A percentile compares a stretch with the other conserved stretches of the same genome.
Evolutionary conservation across 2,113 vertebrate genomes (phyloP).

Genomic region (Haemorhous mexicanus): DNA sequence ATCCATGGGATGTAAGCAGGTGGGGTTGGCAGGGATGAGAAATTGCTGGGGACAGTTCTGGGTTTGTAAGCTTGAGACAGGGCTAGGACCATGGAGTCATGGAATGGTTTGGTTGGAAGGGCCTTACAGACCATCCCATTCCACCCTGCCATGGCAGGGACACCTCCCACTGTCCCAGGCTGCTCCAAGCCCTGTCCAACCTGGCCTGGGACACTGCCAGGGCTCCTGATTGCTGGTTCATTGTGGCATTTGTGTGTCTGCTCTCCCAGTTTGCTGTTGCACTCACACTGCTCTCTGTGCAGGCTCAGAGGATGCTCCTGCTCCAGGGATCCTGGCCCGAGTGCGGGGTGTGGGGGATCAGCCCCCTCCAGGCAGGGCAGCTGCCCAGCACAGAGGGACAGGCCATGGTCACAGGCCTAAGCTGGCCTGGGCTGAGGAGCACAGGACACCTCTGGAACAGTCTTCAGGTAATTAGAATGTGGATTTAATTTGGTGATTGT

Average conservation of each 20-base stretch:
- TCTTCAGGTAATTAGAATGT: constrained; percentile 34
- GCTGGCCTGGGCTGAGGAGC: constrained; percentile 4
- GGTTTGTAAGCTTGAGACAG: background rate
- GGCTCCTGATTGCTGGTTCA: fast-evolving
- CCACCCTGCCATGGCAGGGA: background rate
- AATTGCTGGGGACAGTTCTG: background rate
- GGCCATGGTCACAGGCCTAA: constrained; percentile 74
- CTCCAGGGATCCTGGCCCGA: constrained; percentile 67
- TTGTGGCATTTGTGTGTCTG: background rate
- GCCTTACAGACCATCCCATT: fast-evolving
- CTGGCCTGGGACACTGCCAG: background rate
- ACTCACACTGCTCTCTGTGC: background rate
- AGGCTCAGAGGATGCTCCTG: constrained; percentile 84
- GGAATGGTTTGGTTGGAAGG: background rate
- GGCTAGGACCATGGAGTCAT: fast-evolving
- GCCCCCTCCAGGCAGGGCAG: background rate
- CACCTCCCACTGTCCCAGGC: background rate
- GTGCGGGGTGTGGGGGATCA: constrained; percentile 60
- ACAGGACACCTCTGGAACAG: background rate
- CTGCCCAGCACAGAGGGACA: constrained; percentile 71
- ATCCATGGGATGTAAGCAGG: background rate
- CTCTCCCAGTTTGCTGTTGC: no score
- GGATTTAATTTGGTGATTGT: background rate
- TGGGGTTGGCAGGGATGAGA: background rate
- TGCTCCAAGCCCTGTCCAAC: background rate